Evolutionary conservation across 2,888 invertebrate species (phyloP).

Genomic region (Drosophila yooni): DNA sequence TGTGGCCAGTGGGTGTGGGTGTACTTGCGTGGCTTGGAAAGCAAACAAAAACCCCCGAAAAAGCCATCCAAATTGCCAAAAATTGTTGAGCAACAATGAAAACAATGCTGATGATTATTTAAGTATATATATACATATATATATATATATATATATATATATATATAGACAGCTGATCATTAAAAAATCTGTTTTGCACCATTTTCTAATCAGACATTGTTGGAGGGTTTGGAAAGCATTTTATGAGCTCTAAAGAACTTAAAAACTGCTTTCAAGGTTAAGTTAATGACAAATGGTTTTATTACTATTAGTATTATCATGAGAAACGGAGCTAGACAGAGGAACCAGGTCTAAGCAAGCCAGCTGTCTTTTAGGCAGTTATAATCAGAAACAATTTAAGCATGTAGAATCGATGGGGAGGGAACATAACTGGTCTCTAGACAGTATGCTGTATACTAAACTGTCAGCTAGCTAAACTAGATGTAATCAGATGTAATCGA

Average conservation of each 20-base stretch:
- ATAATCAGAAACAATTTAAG: neutral
- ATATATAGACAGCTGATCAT: neutral
- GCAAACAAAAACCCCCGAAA: constrained; percentile 23
- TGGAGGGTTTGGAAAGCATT: neutral
- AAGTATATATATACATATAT: neutral
- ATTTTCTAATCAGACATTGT: neutral
- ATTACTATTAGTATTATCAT: neutral
- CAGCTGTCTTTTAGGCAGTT: neutral
- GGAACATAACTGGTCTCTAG: neutral
- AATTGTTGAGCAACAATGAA: neutral
- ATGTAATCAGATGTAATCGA: neutral
- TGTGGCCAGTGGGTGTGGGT: constrained; percentile 57
- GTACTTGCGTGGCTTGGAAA: constrained; percentile 48
- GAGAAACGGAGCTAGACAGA: neutral
- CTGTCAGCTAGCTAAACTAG: neutral
- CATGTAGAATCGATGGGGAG: neutral
- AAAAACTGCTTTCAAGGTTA: neutral
- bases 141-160: neutral
- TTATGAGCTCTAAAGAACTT: neutral
- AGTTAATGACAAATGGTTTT: neutral
- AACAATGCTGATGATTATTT: neutral
- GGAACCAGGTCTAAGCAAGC: neutral
- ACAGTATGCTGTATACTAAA: neutral
- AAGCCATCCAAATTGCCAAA: constrained; percentile 32
- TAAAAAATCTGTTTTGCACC: neutral